Evolutionary conservation across 2,797 vertebrate species (phyloP), one percentile per base, ranked within the genome.

Genomic region (Alauda arvensis): DNA sequence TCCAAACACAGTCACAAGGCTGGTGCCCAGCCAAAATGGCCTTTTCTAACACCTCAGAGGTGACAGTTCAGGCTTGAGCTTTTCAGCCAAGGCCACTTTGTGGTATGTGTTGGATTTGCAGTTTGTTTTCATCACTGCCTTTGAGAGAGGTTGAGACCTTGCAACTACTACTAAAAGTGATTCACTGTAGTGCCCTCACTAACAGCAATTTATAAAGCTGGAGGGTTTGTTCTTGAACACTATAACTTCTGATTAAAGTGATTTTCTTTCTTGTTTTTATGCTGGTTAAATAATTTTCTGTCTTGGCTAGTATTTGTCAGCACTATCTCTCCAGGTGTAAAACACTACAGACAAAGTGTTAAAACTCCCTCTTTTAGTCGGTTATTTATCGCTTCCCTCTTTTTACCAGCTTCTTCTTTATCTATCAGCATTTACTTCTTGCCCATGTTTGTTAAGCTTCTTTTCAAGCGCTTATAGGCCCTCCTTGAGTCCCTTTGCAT

Each of bases 361-460:
- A 78, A 59, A 88, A 77, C 9, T 28, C 20, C 3, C 2, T 39
- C 29, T 71, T 85, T 52, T 79, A 52, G 33, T 75, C 63, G 8
- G 6, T 28, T 77, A 48, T 90, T 91, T 83, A 49, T 68, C 8
- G 8, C 46, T 82, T 34, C 2, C 8, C 40, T 34, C 59, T 91
- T 93, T 71, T 59, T 83, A 40, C 28, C 40, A 48, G 6, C 12
- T 77, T 67, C 25, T 12, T 70, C 39, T 46, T 49, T 45, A 43
- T n/a, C 31, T 70, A 72, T 53, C 24, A 85, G 19, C 0, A 0
- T 5, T 83, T 87, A 66, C 23, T 71, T 42, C 25, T 66, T 87
- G 12, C 3, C 14, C 0, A 0, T 53, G 19, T 80, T 69, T 59
- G 6, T 56, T 69, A 53, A 61, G 7, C 42, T 60, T 40, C 8